Base-by-base conservation (phyloP, 2,888 invertebrate species). In the Pseudoips prasinana region DNA sequence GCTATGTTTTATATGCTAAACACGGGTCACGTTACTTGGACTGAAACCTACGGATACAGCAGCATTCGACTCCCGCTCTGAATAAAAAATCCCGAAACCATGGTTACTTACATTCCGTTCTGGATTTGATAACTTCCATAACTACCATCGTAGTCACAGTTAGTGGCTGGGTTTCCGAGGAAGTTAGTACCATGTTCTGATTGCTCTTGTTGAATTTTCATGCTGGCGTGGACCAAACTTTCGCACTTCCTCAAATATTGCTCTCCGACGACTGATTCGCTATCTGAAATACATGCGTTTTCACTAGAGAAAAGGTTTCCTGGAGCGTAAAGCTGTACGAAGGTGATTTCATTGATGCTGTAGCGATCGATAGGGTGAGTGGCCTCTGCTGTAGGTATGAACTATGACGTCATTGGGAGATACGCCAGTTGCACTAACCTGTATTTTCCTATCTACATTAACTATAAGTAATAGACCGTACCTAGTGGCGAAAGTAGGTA, bases 221-320 rank as follows among this genome's bases (percentile, higher is more conserved):
- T 70, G 56, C 88, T 80, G 2, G 92, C 92, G 42, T 90, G 84
- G 18, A 89, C 83, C 44, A 90, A 73, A 70, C 93, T 93, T 72
- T 94, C 94, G 66, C 94, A 94, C 66, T 89, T 87, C 50, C 93
- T 82, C 33, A 92, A 70, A 70, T 94, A 94, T 60, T 90, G 86
- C 25, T 79, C 78, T 25, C 92, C 92, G 25, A 88, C 64, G 33
- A 67, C 57, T 25, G 67, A 55, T 32, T 64, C 40, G 39, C 84
- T 76, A 66, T 90, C 91, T 92, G 56, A 56, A 51, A 40, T 33
- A 41, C 22, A 41, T n/a, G 24, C 11, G 7, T 7, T 25, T 19
- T 33, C 23, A 19, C 20, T 20, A 11, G 19, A 22, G 7, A 14
- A 14, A 14, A 14, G 14, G 14, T 14, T 14, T 3, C 3, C 3